A percentile compares a stretch with the other conserved stretches of the same genome.
Evolutionary conservation across 1,140 invertebrate species (phyloP).

Genomic region (Yoshiicerus persimilis): DNA sequence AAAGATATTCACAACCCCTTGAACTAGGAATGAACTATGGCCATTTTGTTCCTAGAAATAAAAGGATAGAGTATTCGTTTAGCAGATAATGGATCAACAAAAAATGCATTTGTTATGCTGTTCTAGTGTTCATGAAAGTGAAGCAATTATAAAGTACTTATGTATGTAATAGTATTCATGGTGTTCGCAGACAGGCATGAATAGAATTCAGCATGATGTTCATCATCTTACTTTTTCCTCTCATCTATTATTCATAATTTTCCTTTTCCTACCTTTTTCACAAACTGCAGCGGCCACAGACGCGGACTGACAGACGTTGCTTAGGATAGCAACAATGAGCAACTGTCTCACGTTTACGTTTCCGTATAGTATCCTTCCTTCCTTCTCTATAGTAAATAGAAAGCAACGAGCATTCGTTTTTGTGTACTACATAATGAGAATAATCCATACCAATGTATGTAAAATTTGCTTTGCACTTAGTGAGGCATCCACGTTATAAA

Average conservation of each 20-base stretch:
- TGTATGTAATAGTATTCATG: neutral
- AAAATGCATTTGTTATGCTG: too few species aligned
- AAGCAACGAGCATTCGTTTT: neutral
- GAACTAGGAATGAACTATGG: too few species aligned
- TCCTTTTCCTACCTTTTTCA: neutral
- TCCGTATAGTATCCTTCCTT: neutral
- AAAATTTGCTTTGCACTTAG: neutral
- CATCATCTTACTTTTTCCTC: neutral
- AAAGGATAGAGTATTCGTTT: too few species aligned
- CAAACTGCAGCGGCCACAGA: too few species aligned
- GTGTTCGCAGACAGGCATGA: neutral
- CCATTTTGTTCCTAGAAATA: too few species aligned
- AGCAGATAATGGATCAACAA: too few species aligned
- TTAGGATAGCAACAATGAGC: neutral
- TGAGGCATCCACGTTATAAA: neutral
- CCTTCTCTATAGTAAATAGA: neutral
- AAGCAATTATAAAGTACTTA: neutral
- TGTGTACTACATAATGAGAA: neutral
- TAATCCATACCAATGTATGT: neutral
- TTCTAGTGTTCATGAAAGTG: too few species aligned
- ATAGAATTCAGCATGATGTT: neutral
- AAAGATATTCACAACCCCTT: too few species aligned
- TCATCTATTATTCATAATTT: constrained; percentile 28
- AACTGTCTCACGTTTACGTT: neutral
- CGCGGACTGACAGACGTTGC: neutral